phyloP scores from a whole-genome alignment of 1,140 invertebrate genomes.

The Pseudomyrmex dendroicus region DNA sequence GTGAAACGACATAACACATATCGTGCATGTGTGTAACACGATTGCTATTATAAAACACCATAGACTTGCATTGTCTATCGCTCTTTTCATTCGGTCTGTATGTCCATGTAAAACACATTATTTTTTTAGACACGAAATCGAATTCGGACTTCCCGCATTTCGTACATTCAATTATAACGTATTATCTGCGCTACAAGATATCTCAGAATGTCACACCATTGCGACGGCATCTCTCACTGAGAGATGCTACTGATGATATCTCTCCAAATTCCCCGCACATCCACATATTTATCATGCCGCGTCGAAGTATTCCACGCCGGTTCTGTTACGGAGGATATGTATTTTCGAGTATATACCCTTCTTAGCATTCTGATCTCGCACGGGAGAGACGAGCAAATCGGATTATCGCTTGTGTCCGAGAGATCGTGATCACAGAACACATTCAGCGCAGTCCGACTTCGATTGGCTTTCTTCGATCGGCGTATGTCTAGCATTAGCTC shows the following conservation, averaged over 20 bases:
- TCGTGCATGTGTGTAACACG: too few relatives aligned
- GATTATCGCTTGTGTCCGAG: constrained; percentile 69
- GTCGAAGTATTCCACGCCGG: constrained; percentile 22
- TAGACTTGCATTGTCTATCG: too few relatives aligned
- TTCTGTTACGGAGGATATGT: not conserved
- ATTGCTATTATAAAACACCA: too few relatives aligned
- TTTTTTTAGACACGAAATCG: too few relatives aligned
- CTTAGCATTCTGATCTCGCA: constrained; percentile 67
- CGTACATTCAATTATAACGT: too few relatives aligned
- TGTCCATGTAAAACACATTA: too few relatives aligned
- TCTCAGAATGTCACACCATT: too few relatives aligned
- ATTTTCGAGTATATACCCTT: constrained; percentile 34
- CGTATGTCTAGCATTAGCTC: not conserved
- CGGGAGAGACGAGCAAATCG: constrained; percentile 65
- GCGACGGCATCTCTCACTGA: not conserved
- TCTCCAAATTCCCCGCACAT: constrained; percentile 13
- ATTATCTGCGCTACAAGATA: too few relatives aligned
- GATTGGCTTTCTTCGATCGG: constrained; percentile 57
- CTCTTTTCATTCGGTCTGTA: too few relatives aligned
- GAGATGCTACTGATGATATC: constrained; percentile 14
- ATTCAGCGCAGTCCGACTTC: constrained; percentile 20
- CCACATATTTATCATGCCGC: constrained; percentile 16
- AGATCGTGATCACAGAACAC: constrained; percentile 15
- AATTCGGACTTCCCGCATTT: too few relatives aligned
- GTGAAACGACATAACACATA: too few relatives aligned